Evolutionary conservation across 1,140 invertebrate species (phyloP).

Genomic region (Ceratitis capitata): DNA sequence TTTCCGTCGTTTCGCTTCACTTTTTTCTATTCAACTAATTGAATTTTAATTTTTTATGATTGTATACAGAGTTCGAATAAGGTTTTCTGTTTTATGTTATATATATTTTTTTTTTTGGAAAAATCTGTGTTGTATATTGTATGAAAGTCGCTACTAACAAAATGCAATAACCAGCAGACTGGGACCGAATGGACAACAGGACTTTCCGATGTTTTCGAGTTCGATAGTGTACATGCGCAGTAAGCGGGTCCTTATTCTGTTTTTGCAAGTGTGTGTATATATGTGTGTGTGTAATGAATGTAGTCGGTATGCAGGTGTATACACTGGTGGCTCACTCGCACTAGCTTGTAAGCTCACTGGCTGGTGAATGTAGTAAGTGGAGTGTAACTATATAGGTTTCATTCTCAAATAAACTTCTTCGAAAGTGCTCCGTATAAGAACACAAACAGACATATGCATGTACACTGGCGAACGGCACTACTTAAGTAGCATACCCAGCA

Average conservation of each 20-base stretch:
- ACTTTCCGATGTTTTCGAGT: slow-evolving; percentile 32
- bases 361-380: neutral
- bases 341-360: too few relatives aligned
- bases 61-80: slow-evolving; percentile 29
- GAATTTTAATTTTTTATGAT: slow-evolving; percentile 9
- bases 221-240: slow-evolving; percentile 33
- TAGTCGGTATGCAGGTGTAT: too few relatives aligned
- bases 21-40: neutral
- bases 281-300: too few relatives aligned
- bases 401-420: slow-evolving; percentile 18
- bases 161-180: slow-evolving; percentile 32
- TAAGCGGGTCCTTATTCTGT: neutral
- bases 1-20: slow-evolving; percentile 12
- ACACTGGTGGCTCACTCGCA: slow-evolving; percentile 14
- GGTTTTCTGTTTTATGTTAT: too few relatives aligned
- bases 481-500: neutral
- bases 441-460: neutral
- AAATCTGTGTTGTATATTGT: slow-evolving; percentile 36
- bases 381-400: neutral
- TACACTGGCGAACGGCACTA: neutral
- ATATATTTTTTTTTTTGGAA: slow-evolving; percentile 21
- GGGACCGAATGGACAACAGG: neutral
- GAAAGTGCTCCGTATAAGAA: neutral
- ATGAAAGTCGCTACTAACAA: slow-evolving; percentile 32
- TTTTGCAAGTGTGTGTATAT: neutral